These are phyloP conservation scores for Odontamblyopus rebecca DNA, from an alignment of 2,797 vertebrate species.

Conservation along the genomic window DNA sequence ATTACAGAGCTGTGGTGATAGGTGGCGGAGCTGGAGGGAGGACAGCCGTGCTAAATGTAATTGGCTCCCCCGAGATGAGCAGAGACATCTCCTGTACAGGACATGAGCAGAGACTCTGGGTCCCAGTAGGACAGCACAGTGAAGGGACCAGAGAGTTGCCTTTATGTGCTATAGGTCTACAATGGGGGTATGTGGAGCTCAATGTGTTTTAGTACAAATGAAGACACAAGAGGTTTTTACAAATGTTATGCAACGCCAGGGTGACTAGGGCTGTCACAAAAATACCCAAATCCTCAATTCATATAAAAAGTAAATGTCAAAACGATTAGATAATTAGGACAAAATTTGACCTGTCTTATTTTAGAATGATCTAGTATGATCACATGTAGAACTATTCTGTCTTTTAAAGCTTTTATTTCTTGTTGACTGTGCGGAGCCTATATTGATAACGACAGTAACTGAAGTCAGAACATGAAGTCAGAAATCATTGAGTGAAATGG, in stretches of 20 bases:
- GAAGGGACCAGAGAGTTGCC: conserved; percentile 17
- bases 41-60: conserved; percentile 44
- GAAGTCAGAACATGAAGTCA: conserved; percentile 14
- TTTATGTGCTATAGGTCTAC: conserved; percentile 23
- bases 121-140: conserved; percentile 33
- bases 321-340: too few relatives aligned
- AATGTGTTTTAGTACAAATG: conserved; percentile 28
- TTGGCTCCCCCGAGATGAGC: conserved; percentile 54
- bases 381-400: not conserved
- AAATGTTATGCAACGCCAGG: too few relatives aligned
- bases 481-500: conserved; percentile 28
- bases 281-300: too few relatives aligned
- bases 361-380: too few relatives aligned
- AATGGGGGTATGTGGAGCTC: conserved; percentile 10
- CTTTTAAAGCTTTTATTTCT: not conserved
- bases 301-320: too few relatives aligned
- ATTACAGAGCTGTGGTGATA: conserved; percentile 38
- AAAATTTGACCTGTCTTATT: too few relatives aligned
- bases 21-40: conserved; percentile 30
- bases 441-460: conserved; percentile 21
- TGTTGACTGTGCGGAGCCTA: conserved; percentile 8
- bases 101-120: conserved; percentile 37
- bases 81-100: conserved; percentile 44
- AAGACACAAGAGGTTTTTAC: conserved; percentile 9
- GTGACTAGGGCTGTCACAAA: too few relatives aligned